These are phyloP conservation scores for Pycnomerus fuliginosus DNA, from an alignment of 2,888 invertebrate genomes.

Conservation along the genomic window DNA sequence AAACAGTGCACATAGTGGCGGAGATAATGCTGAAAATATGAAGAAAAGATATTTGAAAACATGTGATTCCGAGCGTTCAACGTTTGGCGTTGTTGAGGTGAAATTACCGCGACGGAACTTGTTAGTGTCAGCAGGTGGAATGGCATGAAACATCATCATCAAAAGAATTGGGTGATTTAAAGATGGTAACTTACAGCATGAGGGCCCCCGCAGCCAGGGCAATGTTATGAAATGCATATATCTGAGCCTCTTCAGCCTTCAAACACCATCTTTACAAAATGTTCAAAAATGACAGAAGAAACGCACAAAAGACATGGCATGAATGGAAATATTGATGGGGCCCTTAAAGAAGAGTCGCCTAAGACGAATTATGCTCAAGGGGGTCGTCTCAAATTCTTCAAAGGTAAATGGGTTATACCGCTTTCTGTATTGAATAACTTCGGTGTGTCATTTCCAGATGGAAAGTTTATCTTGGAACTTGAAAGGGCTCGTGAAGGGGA, in stretches of 20 bases:
- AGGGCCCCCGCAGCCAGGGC: slow-evolving; percentile 53
- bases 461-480: slow-evolving; percentile 86
- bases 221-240: slow-evolving; percentile 68
- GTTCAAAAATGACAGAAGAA: slow-evolving; percentile 67
- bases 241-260: slow-evolving; percentile 55
- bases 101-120: slow-evolving; percentile 40
- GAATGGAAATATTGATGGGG: slow-evolving; percentile 67
- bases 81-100: slow-evolving; percentile 38
- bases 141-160: slow-evolving; percentile 39
- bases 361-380: slow-evolving; percentile 57
- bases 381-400: slow-evolving; percentile 78
- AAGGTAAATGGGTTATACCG: slow-evolving; percentile 60
- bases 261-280: slow-evolving; percentile 71
- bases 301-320: slow-evolving; percentile 71
- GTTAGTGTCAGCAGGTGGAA: slow-evolving; percentile 51
- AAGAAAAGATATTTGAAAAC: slow-evolving; percentile 30
- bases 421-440: slow-evolving; percentile 4
- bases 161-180: slow-evolving; percentile 50
- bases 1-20: slow-evolving; percentile 26
- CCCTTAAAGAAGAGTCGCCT: slow-evolving; percentile 54
- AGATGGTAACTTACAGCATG: slow-evolving; percentile 54
- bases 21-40: slow-evolving; percentile 33
- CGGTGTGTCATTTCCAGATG: slow-evolving; percentile 62
- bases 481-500: slow-evolving; percentile 75
- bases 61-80: slow-evolving; percentile 30